phyloP scores from a whole-genome alignment of 1,140 invertebrate species.

The Octopus sinensis region DNA sequence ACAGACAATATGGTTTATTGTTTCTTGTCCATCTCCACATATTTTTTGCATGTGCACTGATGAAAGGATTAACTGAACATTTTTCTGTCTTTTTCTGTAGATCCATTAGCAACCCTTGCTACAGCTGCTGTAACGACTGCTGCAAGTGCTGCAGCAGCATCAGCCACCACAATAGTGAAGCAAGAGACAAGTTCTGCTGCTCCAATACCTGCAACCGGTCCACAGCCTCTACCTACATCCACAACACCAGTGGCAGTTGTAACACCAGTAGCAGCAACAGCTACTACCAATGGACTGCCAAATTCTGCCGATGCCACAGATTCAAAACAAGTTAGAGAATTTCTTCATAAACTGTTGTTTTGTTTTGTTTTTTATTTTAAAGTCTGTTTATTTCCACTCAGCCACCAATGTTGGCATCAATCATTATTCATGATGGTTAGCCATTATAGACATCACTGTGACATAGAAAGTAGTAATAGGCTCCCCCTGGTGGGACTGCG shows the following conservation, averaged over 20 bases:
- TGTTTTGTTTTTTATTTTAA: too few species aligned
- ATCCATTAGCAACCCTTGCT: conserved; percentile 72
- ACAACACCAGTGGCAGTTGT: conserved; percentile 67
- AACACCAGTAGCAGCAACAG: conserved; percentile 61
- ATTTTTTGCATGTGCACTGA: too few species aligned
- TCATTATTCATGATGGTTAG: too few species aligned
- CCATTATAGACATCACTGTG: too few species aligned
- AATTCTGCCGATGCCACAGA: conserved; percentile 20
- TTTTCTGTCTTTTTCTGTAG: conserved; percentile 44
- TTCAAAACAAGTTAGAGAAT: not conserved
- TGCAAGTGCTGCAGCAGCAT: conserved; percentile 57
- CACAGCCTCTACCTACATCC: conserved; percentile 36
- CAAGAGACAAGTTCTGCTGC: conserved; percentile 27
- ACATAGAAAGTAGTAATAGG: too few species aligned
- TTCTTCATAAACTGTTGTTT: too few species aligned
- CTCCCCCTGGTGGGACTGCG: too few species aligned
- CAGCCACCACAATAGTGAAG: conserved; percentile 33
- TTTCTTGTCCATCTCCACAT: too few species aligned
- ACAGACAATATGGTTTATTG: too few species aligned
- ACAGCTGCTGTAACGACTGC: conserved; percentile 68
- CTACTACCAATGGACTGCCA: conserved; percentile 60
- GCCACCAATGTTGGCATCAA: too few species aligned
- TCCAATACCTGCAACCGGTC: conserved; percentile 16
- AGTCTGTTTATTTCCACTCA: too few species aligned
- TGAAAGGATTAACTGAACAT: not conserved